Percentiles rank a stretch among this genome's conserved stretches.
phyloP scores from a whole-genome alignment of 2,888 invertebrate species.

The Nomada hirtipes region DNA sequence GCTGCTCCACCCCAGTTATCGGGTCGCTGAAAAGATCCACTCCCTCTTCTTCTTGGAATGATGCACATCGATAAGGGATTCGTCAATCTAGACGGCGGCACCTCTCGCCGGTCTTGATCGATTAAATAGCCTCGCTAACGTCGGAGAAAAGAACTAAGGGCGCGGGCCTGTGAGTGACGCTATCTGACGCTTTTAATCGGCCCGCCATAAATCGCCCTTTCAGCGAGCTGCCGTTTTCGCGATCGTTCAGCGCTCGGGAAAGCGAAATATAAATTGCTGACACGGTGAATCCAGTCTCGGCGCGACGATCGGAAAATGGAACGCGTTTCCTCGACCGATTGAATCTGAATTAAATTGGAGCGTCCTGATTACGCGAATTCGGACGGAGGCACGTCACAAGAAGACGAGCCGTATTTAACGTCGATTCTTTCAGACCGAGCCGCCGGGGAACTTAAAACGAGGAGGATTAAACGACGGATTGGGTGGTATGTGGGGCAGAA shows the following conservation, averaged over 20 bases:
- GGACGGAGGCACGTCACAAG: not conserved
- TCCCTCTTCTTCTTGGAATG: constrained; percentile 74
- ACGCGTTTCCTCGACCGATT: not conserved
- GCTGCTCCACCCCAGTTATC: constrained; percentile 79
- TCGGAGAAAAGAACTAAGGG: constrained; percentile 11
- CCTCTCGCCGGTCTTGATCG: constrained; percentile 70
- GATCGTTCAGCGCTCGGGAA: constrained; percentile 50
- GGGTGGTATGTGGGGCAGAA: not conserved
- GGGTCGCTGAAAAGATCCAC: constrained; percentile 79
- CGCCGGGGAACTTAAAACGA: not conserved
- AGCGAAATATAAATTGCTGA: constrained; percentile 51
- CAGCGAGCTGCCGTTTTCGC: constrained; percentile 40
- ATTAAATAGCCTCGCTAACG: constrained; percentile 61
- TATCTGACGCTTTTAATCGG: constrained; percentile 57
- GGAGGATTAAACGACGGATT: not conserved
- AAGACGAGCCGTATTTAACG: constrained; percentile 5
- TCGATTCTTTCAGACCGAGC: not conserved
- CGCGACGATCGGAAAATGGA: constrained; percentile 26
- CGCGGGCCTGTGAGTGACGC: constrained; percentile 26
- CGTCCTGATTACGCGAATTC: constrained; percentile 19
- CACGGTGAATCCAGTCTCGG: constrained; percentile 33
- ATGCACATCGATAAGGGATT: constrained; percentile 71
- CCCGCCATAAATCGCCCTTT: constrained; percentile 54
- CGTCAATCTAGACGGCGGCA: constrained; percentile 68
- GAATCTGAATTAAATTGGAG: constrained; percentile 10